Percentiles rank a stretch among this genome's conserved stretches.
These are phyloP conservation scores for Halisarca cf. caerulea DNA, from an alignment of 37 sponge, comb jelly and placozoan species.

Conservation along the genomic window DNA sequence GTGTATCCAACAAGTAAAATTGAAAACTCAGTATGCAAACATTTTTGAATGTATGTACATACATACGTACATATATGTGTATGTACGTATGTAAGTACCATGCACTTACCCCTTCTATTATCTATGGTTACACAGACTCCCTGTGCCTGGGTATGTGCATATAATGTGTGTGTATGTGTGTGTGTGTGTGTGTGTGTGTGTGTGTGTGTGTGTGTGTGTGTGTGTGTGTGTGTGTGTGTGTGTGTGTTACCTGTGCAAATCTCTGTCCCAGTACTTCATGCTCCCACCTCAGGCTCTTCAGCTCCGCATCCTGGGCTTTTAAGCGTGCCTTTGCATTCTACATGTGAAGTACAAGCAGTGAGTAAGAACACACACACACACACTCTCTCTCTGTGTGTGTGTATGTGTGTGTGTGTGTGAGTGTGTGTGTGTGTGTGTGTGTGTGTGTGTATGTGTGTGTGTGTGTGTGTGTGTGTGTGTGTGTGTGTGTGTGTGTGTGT, in stretches of 20 bases:
- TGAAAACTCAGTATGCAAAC: too few species aligned
- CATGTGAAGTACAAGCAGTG: too few species aligned
- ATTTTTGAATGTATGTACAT: too few species aligned
- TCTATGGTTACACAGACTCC: slow-evolving; percentile 22
- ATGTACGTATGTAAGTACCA: slow-evolving; percentile 7
- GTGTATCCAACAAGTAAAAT: neutral
- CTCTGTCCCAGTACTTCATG: slow-evolving; percentile 97
- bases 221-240: too few species aligned
- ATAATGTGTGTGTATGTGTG: too few species aligned
- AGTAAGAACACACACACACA: neutral
- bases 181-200: too few species aligned
- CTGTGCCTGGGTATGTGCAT: too few species aligned
- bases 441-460: too few species aligned
- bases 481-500: too few species aligned
- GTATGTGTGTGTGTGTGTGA: neutral
- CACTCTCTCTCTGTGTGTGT: neutral
- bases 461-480: too few species aligned
- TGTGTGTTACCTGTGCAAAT: slow-evolving; percentile 93
- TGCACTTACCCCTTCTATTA: too few species aligned
- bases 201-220: too few species aligned
- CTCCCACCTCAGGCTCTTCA: slow-evolving; percentile 95
- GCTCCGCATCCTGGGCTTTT: slow-evolving; percentile 90
- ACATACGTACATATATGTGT: slow-evolving; percentile 2
- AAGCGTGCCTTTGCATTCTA: slow-evolving; percentile 95
- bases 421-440: neutral